These are phyloP conservation scores for Amphipoea oculea DNA, from an alignment of 2,888 invertebrate genomes.

Conservation along the genomic window DNA sequence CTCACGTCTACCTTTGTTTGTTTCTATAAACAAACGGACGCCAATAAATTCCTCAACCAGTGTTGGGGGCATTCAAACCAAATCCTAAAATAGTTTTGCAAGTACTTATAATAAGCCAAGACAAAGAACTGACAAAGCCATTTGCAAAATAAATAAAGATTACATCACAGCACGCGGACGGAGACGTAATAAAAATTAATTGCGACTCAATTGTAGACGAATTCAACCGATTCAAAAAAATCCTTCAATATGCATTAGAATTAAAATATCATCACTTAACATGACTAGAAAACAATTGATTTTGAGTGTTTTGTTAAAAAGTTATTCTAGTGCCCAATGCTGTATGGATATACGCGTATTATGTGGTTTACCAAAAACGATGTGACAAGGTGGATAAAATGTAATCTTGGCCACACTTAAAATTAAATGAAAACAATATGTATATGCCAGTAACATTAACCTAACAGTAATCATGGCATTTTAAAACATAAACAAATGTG, in stretches of 20 bases:
- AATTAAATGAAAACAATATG: not conserved
- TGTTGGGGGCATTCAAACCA: constrained; percentile 16
- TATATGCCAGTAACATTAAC: not conserved
- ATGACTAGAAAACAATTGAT: not conserved
- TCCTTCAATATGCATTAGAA: not conserved
- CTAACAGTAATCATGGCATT: constrained; percentile 7
- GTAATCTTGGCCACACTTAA: not conserved
- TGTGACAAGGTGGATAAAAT: not conserved
- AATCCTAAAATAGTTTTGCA: constrained; percentile 31
- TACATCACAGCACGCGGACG: constrained; percentile 32
- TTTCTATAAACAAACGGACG: not conserved
- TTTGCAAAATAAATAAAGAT: constrained; percentile 36
- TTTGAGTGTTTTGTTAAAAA: not conserved
- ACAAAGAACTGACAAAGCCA: constrained; percentile 11
- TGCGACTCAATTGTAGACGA: constrained; percentile 24
- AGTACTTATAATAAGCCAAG: constrained; percentile 8
- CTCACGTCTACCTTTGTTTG: constrained; percentile 12
- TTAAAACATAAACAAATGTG: constrained; percentile 19
- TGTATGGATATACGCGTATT: not conserved
- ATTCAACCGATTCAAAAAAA: not conserved
- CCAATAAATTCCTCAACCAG: constrained; percentile 19
- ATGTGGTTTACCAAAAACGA: not conserved
- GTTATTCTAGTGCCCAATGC: not conserved
- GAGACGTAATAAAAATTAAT: constrained; percentile 19
- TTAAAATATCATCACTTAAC: not conserved